Evolutionary conservation across 2,888 invertebrate genomes (phyloP), one percentile per base, ranked within the genome.

Genomic region (Caenorhabditis afra): DNA sequence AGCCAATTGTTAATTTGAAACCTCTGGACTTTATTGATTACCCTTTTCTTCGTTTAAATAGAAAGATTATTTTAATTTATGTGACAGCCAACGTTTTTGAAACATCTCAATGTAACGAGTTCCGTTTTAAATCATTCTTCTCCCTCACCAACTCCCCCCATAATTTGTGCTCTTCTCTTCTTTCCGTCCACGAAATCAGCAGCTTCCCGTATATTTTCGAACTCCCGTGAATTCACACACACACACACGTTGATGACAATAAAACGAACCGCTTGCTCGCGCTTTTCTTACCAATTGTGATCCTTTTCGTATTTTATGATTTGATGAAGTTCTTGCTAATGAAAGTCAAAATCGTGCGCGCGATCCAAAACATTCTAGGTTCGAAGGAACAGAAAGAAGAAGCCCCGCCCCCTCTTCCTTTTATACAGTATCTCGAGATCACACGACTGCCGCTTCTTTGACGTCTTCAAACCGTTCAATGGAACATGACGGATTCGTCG

Each of bases 241-340:
- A 58, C 50, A 50, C 52, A 5, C 18, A 49, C 18, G 8, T 22
- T 18, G 47, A 58, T 29, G 50, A 64, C 37, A 47, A 45, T 39
- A 57, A 64, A 52, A 45, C 57, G 62, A 73, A 49, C 64, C 39
- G 55, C 71, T 73, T 58, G 50, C 22, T 58, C 23, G 39, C 64
- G 64, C 64, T 67, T 39, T 64, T 64, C 73, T 73, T 64, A 58
- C 73, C 57, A 58, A 73, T 58, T 73, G 73, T 73, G 73, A 73
- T 73, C 44, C 18, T 23, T 44, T 50, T 62, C 64, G 64, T 64
- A 57, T 50, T 64, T 53, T 65, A 64, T 73, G 64, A 41, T 58
- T 58, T 49, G 58, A 73, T 73, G 57, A 61, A 61, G 39, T 53
- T 29, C 50, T 7, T 59, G 20, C 18, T 41, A 49, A 16, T n/a